Base-by-base conservation (phyloP, 2,888 invertebrate genomes). In the Latrodectus hesperus region DNA sequence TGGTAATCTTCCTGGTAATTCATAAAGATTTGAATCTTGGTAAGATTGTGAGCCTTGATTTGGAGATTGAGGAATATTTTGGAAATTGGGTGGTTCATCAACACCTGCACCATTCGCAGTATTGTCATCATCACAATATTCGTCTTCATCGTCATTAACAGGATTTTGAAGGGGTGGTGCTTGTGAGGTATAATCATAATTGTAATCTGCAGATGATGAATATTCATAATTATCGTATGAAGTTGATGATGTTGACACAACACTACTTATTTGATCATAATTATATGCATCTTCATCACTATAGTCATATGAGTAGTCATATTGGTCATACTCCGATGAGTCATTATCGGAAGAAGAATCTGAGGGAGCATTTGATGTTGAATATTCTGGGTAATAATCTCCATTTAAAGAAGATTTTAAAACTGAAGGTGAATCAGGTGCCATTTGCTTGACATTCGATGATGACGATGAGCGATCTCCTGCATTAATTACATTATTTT, bases 91-190 rank as follows among this genome's bases (percentile, higher is more conserved):
- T 3, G 26, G 38, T 22, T 68, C 26, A 2, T 64, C 64, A 11
- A 14, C 38, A 22, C 38, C 22, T 22, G 22, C 68, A 68, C 12
- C 17, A 14, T 68, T 22, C 38, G 68, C 22, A 68, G 4, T 12
- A 68, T 22, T 10, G 68, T 22, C 26, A 68, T 68, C 68, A 12
- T 68, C 68, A 14, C 68, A 68, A 22, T 68, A 22, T 68, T 68
- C 68, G 11, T 68, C 68, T 12, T 68, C 64, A 8, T 16, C 9
- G 38, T 6, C 10, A 14, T 22, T 22, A 68, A 9, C 68, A 12
- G 22, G 22, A 26, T 22, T 22, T 17, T 17, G 26, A 17, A 38
- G 12, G 11, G 1, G 26, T 68, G 14, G 17, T 9, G 68, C 26
- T 68, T 68, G 68, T 8, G 22, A 26, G 17, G 11, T 16, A 55